A percentile compares a stretch with the other conserved stretches of the same genome.
Evolutionary conservation across 2,113 vertebrate genomes (phyloP).

Genomic region (Progne subis): DNA sequence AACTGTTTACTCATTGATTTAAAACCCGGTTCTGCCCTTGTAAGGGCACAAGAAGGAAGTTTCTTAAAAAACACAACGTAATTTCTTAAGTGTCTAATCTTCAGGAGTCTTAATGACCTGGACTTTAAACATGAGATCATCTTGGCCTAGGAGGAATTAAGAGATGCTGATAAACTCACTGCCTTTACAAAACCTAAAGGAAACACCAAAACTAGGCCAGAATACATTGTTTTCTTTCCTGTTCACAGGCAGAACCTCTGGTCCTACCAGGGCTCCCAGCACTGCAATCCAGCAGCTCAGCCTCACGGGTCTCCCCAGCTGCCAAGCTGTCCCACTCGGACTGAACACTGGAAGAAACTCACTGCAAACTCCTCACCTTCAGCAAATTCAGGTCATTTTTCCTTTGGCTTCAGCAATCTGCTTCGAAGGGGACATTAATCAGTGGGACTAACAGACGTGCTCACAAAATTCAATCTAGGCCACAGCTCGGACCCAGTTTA

Average conservation of each 20-base stretch:
- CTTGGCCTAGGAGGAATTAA: background rate
- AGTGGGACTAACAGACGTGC: background rate
- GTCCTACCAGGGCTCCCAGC: background rate
- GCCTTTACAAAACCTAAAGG: background rate
- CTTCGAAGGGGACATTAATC: background rate
- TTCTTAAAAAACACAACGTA: background rate
- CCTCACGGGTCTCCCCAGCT: background rate
- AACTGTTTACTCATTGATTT: background rate
- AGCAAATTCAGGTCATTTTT: background rate
- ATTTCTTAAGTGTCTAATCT: background rate
- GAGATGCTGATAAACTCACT: background rate
- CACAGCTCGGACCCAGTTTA: background rate
- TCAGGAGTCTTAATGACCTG: background rate
- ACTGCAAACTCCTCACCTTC: fast-evolving
- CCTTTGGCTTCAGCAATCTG: background rate
- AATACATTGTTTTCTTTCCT: background rate
- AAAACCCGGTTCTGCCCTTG: background rate
- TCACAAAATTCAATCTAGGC: background rate
- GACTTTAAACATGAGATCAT: background rate
- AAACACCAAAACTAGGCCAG: background rate
- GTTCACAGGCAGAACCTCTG: background rate
- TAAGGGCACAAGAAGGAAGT: background rate
- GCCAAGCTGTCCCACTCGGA: fast-evolving
- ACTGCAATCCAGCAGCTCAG: background rate
- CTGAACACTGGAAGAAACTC: background rate